Percentiles rank a stretch among this genome's conserved stretches.
phyloP scores from a whole-genome alignment of 2,113 vertebrate genomes.

The Carettochelys insculpta region DNA sequence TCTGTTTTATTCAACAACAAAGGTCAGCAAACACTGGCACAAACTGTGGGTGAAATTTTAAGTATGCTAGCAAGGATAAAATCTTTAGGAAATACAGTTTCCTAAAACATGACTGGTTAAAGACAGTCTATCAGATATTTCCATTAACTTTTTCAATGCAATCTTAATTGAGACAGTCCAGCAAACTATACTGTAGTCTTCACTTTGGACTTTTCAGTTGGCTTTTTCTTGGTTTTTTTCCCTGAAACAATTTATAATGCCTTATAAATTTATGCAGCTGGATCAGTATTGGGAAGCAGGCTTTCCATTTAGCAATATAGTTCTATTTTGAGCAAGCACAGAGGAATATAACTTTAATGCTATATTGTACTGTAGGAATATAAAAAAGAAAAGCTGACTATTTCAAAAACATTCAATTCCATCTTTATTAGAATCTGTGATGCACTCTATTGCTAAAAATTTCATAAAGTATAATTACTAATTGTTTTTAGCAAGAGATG shows the following conservation, averaged over 20 bases:
- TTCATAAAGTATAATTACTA: not conserved
- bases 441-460: not conserved
- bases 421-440: not conserved
- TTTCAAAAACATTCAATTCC: not conserved
- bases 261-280: not conserved
- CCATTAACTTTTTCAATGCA: not conserved
- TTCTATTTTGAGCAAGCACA: not conserved
- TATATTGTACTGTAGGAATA: not conserved
- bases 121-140: not conserved
- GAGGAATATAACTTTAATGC: not conserved
- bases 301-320: not conserved
- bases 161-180: not conserved
- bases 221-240: not conserved
- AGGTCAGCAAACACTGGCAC: not conserved
- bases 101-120: not conserved
- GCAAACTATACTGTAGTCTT: not conserved
- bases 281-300: not conserved
- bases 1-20: not conserved
- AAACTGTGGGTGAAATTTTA: not conserved
- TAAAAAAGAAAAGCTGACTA: not conserved
- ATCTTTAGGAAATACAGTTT: not conserved
- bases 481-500: not conserved
- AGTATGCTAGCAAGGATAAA: not conserved
- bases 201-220: not conserved
- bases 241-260: not conserved